Base-by-base conservation (phyloP, 2,888 invertebrate genomes). In the Nephrocerus scutellatus region DNA sequence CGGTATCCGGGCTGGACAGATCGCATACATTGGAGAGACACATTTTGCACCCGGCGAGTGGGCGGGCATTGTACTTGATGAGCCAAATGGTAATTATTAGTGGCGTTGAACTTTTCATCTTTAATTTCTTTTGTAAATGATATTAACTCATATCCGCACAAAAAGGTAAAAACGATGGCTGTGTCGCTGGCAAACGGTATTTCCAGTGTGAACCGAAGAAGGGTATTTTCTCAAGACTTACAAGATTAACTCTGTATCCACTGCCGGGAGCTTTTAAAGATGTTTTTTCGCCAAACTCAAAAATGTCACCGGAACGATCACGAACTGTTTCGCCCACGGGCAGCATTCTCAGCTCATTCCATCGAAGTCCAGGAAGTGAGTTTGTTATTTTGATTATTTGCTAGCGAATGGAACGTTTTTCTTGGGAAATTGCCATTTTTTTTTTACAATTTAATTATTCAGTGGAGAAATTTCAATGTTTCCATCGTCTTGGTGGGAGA, bases 11-110 rank as follows among this genome's bases (percentile, higher is more conserved):
- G 80, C 90, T 3, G 96, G 95, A 22, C 82, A 84, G 60, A 88
- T 97, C 53, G 89, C 92, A 25, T 96, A 86, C 68, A 66, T 66
- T 24, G 65, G 96, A 20, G 90, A 90, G 61, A 92, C 95, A 35
- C 89, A 93, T 66, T 96, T 97, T 72, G 96, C 95, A 12, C 90
- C 92, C 14, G 97, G 97, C 43, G 91, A 96, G 50, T 98, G 96
- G 96, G 96, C 93, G 32, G 97, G 96, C 33, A 82, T 98, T 43
- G 96, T 92, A 44, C 79, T 98, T 51, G 96, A 96, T 68, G 90
- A 93, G 53, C 81, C 92, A 25, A 84, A 89, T 57, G 97, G 96
- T 65, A 47, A 52, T 53, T 38, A 7, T 19, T 22, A 6, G 22
- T 6, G 10, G 4, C 24, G 31, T 14, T n/a, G n/a, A n/a, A n/a